Evolutionary conservation across 2,888 invertebrate species (phyloP).

Genomic region (Idaea straminata): DNA sequence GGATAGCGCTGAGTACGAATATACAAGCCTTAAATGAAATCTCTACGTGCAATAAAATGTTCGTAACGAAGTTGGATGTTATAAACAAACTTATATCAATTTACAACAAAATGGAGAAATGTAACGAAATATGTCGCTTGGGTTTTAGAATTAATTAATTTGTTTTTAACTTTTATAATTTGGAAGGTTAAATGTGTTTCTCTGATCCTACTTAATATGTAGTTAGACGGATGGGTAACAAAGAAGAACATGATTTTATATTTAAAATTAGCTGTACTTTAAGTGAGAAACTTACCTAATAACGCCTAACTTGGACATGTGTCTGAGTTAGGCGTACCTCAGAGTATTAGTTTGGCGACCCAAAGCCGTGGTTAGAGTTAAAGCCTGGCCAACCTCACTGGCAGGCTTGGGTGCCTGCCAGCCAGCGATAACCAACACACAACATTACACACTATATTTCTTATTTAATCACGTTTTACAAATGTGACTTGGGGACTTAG

Average conservation of each 20-base stretch:
- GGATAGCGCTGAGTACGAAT: no score
- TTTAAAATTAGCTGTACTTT: neutral
- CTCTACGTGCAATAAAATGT: constrained; percentile 32
- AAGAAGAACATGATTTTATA: neutral
- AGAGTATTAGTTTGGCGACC: constrained; percentile 47
- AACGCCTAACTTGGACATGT: constrained; percentile 12
- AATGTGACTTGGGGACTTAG: constrained; percentile 20
- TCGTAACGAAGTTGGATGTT: constrained; percentile 30
- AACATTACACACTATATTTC: constrained; percentile 49
- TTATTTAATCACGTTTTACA: constrained; percentile 39
- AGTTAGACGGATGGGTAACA: neutral
- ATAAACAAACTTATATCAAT: constrained; percentile 31
- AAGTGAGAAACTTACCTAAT: neutral
- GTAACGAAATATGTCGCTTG: constrained; percentile 11
- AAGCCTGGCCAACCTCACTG: constrained; percentile 36
- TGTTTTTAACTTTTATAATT: neutral
- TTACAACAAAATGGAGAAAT: constrained; percentile 19
- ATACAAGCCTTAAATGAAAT: no score
- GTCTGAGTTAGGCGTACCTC: constrained; percentile 28
- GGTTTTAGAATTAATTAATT: neutral
- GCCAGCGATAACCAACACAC: constrained; percentile 45
- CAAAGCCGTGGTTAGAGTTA: constrained; percentile 50
- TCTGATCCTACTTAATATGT: neutral
- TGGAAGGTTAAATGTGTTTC: no score
- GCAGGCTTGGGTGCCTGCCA: constrained; percentile 53